Evolutionary conservation across 2,797 vertebrate species (phyloP).

Genomic region (Protonibea diacanthus): DNA sequence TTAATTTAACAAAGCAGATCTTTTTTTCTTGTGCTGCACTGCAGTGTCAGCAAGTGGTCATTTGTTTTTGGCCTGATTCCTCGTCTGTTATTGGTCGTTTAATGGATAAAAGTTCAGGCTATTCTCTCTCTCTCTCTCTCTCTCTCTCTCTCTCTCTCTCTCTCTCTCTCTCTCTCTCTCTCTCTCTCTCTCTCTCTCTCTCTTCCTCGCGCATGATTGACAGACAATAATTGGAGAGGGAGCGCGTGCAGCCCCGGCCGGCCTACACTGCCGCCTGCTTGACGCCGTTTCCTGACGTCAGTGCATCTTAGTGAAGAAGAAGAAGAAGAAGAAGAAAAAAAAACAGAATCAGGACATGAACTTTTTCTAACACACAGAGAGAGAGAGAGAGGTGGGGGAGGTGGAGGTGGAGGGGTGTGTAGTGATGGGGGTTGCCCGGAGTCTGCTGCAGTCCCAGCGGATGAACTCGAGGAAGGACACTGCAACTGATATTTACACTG

Average conservation of each 20-base stretch:
- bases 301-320: slow-evolving; percentile 50
- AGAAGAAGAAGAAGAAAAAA: slow-evolving; percentile 23
- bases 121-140: no score
- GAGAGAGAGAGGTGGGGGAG: background rate
- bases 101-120: slow-evolving; percentile 11
- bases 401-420: slow-evolving; percentile 6
- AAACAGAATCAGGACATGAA: slow-evolving; percentile 62
- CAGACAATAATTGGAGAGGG: slow-evolving; percentile 77
- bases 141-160: slow-evolving; percentile 9
- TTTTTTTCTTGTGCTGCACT: background rate
- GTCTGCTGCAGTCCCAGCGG: slow-evolving; percentile 58
- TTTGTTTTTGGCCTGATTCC: background rate
- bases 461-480: slow-evolving; percentile 63
- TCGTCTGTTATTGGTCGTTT: background rate
- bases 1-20: background rate
- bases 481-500: slow-evolving; percentile 67
- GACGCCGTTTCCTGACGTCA: slow-evolving; percentile 82
- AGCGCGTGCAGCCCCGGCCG: slow-evolving; percentile 63
- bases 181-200: background rate
- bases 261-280: slow-evolving; percentile 72
- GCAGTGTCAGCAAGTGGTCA: no score
- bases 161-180: slow-evolving; percentile 21
- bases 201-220: slow-evolving; percentile 65
- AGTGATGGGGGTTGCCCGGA: slow-evolving; percentile 39
- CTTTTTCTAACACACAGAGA: slow-evolving; percentile 56